These are phyloP conservation scores for Oreortyx pictus DNA, from an alignment of 2,797 vertebrate genomes.

Conservation along the genomic window DNA sequence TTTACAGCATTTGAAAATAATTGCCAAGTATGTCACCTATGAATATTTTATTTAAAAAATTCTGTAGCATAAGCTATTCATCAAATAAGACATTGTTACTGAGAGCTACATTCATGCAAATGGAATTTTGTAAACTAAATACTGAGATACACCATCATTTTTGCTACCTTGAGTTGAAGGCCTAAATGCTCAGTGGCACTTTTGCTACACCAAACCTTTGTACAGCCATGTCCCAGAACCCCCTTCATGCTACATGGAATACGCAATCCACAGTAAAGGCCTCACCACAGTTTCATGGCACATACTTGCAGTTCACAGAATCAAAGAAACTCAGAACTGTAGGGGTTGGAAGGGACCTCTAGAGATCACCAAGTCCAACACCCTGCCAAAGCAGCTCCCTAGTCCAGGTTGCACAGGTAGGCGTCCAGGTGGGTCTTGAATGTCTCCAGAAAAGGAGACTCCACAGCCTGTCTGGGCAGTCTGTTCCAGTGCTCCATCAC, in stretches of 20 bases:
- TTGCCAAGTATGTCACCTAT: constrained; percentile 15
- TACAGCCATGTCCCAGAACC: background rate
- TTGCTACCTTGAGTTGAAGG: background rate
- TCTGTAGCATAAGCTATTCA: background rate
- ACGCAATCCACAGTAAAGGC: background rate
- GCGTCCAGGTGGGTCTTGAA: too few relatives aligned
- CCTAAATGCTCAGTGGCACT: background rate
- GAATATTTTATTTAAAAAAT: constrained; percentile 19
- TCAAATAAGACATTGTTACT: constrained; percentile 40
- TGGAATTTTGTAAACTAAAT: background rate
- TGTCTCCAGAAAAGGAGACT: too few relatives aligned
- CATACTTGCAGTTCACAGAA: background rate
- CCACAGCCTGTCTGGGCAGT: too few relatives aligned
- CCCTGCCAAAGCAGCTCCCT: too few relatives aligned
- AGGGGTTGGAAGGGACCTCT: too few relatives aligned
- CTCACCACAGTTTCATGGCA: background rate
- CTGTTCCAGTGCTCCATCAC: too few relatives aligned
- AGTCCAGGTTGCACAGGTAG: too few relatives aligned
- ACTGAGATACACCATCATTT: background rate
- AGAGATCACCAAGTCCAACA: too few relatives aligned
- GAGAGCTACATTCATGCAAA: constrained; percentile 10
- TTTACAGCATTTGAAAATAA: constrained; percentile 31
- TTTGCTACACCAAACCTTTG: background rate
- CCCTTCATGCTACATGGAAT: background rate
- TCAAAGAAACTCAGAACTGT: too few relatives aligned